A percentile compares a stretch with the other conserved stretches of the same genome.
Conservation (phyloP, 30 jellyfish, hydroid and myxozoan species). For the Sanderia malayensis region DNA sequence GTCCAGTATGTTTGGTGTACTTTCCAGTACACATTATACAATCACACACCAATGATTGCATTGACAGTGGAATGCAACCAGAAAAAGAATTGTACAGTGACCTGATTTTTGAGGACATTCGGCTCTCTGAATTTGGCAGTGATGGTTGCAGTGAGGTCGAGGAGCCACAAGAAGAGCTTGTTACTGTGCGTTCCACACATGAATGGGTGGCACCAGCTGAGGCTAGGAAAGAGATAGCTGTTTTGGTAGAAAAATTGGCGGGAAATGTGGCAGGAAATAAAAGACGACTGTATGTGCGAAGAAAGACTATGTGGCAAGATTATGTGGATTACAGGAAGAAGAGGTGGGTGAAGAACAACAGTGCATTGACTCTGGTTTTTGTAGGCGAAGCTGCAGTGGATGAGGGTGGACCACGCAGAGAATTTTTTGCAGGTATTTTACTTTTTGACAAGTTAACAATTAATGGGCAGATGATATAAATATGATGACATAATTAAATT, state of each 20-base stretch:
- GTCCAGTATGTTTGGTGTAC: conserved; percentile 1
- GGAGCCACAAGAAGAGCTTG: background rate
- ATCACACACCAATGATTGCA: conserved; percentile 11
- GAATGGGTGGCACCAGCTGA: conserved; percentile 1
- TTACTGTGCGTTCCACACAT: background rate
- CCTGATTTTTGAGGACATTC: background rate
- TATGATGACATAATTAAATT: too few species aligned
- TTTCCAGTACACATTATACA: background rate
- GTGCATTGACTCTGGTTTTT: background rate
- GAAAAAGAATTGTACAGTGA: conserved; percentile 11
- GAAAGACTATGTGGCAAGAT: conserved; percentile 18
- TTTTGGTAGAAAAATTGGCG: background rate
- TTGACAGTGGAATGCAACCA: background rate
- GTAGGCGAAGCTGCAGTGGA: conserved; percentile 28
- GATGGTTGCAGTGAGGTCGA: background rate
- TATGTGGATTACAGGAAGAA: conserved; percentile 14
- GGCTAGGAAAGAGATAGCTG: background rate
- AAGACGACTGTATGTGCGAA: background rate
- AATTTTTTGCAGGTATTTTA: conserved; percentile 18
- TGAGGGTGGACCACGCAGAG: conserved; percentile 29
- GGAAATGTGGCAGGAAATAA: background rate
- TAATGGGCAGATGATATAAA: too few species aligned
- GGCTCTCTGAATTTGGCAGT: background rate
- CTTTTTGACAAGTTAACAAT: too few species aligned
- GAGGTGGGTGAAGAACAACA: background rate